Evolutionary conservation across 2,797 vertebrate species (phyloP), one percentile per base, ranked within the genome.

Genomic region (Thalassophryne amazonica): DNA sequence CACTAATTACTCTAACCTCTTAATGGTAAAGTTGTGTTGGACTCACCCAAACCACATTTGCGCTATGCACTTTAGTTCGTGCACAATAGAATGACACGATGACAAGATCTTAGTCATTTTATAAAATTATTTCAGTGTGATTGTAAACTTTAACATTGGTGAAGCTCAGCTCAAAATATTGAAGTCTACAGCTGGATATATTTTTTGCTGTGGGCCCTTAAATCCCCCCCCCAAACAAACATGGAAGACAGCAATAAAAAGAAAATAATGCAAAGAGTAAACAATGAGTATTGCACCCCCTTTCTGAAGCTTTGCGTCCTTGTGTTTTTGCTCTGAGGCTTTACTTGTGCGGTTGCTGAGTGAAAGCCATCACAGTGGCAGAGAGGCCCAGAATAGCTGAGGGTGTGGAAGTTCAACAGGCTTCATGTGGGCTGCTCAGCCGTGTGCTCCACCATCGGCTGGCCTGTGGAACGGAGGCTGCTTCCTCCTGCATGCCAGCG

Each of bases 401-500:
- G 86, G 81, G 85, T 69, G 86, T 73, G 69, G 85, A 84, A 69
- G 83, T 73, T 71, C 64, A 62, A 58, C 18, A 51, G 62, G 61
- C 80, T 77, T 73, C 85, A 83, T 89, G 88, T 86, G 88, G 85
- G 81, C 76, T 73, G 58, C 65, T 52, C 78, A 76, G 63, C 64
- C 62, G 69, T 37, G 68, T 41, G 59, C 69, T 72, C 71, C 67
- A 76, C 75, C 74, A 52, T 83, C 73, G 57, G 52, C 73, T 37
- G 72, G 77, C 75, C 72, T 76, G 80, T 65, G 82, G 83, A 84
- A 84, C 79, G 79, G 64, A 81, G 78, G 73, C 85, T 81, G 83
- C 83, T 89, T 91, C 88, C 88, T 86, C 69, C 54, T 82, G 84
- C 91, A 90, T 91, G 84, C 90, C 90, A 74, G 90, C 81, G 91